phyloP scores from a whole-genome alignment of 1,140 invertebrate species.

The Pseudomyrmex dendroicus region DNA sequence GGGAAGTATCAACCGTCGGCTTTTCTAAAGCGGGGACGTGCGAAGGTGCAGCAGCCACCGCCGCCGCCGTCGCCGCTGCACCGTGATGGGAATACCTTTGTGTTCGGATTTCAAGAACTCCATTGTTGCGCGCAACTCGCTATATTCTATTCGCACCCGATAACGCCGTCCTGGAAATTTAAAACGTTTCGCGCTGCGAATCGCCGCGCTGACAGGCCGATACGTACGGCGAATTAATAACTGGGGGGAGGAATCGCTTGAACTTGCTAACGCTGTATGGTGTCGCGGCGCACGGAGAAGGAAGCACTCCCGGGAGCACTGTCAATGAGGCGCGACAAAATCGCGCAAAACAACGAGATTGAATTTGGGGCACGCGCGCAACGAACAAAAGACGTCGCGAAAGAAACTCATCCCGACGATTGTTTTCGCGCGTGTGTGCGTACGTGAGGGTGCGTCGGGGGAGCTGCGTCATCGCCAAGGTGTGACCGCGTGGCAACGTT shows the following conservation, averaged over 20 bases:
- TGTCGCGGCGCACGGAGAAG: background rate
- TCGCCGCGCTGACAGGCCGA: slow-evolving; percentile 2
- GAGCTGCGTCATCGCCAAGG: slow-evolving; percentile 47
- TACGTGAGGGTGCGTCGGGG: slow-evolving; percentile 40
- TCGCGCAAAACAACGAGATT: background rate
- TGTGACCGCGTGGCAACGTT: slow-evolving; percentile 26
- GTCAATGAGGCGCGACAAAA: background rate
- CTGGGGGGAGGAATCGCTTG: background rate
- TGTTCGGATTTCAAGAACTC: slow-evolving; percentile 63
- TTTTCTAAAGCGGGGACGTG: slow-evolving; percentile 67
- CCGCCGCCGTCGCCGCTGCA: slow-evolving; percentile 22
- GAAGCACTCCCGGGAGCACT: background rate
- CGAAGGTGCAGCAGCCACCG: slow-evolving; percentile 27
- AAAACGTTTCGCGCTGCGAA: slow-evolving; percentile 22
- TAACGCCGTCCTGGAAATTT: slow-evolving; percentile 46
- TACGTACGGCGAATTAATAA: slow-evolving; percentile 30
- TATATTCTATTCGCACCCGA: slow-evolving; percentile 30
- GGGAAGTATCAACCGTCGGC: slow-evolving; percentile 61
- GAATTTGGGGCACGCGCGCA: slow-evolving; percentile 7
- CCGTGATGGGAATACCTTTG: slow-evolving; percentile 57
- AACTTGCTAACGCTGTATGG: background rate
- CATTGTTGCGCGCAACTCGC: slow-evolving; percentile 42
- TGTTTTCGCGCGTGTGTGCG: background rate
- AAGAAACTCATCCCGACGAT: slow-evolving; percentile 23
- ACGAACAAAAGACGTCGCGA: slow-evolving; percentile 15